These are phyloP conservation scores for Reticulitermes lucifugus DNA, from an alignment of 2,888 invertebrate genomes.

Conservation along the genomic window DNA sequence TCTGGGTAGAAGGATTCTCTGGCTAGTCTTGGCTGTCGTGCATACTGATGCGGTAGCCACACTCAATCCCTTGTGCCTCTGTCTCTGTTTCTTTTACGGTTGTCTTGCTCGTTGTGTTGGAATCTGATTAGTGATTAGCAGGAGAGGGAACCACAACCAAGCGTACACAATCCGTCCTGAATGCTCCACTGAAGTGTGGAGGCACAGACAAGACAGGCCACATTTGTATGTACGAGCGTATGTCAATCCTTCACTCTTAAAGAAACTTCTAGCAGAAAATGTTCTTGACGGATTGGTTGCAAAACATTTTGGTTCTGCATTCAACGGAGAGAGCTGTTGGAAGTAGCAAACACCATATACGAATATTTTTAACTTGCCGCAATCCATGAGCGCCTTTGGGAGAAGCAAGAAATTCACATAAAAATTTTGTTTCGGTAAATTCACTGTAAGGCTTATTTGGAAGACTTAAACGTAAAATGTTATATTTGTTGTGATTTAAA, in stretches of 20 bases:
- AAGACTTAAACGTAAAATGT: too few species aligned
- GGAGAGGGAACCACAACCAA: neutral
- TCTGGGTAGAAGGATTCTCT: neutral
- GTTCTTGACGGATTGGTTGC: neutral
- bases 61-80: neutral
- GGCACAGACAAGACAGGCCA: neutral
- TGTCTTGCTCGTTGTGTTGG: slow-evolving; percentile 19
- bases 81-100: slow-evolving; percentile 10
- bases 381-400: too few species aligned
- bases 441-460: too few species aligned
- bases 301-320: neutral
- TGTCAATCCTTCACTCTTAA: neutral
- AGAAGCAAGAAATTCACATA: too few species aligned
- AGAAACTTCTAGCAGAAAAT: slow-evolving; percentile 4
- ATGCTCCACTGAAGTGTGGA: neutral
- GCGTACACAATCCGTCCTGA: neutral
- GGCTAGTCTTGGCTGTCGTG: slow-evolving; percentile 1
- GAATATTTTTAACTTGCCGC: too few species aligned
- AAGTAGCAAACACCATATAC: too few species aligned
- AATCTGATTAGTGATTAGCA: slow-evolving; percentile 17
- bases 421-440: too few species aligned
- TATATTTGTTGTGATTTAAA: too few species aligned
- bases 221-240: neutral
- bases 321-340: neutral
- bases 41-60: slow-evolving; percentile 26